Conservation (phyloP, 2,113 vertebrate species). For the Setophaga coronata region DNA sequence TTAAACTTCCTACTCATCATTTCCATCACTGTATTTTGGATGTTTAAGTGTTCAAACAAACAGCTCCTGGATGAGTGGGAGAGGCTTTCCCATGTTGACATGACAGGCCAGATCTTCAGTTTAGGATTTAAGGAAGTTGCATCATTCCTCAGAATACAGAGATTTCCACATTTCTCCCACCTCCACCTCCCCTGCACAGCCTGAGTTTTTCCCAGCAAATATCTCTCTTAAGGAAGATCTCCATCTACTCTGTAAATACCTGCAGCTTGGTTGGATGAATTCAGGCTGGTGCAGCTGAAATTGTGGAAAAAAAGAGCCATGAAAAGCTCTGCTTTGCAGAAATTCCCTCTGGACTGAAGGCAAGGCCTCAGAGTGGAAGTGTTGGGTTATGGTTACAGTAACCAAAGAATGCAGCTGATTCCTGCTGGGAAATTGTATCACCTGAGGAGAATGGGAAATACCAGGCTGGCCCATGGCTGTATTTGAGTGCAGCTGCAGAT, state of each 20-base stretch:
- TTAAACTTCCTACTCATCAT: not conserved
- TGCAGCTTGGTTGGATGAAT: not conserved
- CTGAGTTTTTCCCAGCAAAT: not conserved
- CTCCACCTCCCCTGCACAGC: rapidly evolving
- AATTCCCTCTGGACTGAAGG: not conserved
- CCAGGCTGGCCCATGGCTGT: not conserved
- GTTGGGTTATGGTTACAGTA: not conserved
- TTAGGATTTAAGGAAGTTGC: not conserved
- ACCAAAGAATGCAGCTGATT: not conserved
- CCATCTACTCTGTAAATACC: not conserved
- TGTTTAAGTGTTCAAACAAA: not conserved
- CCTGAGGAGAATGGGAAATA: not conserved
- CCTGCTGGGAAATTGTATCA: not conserved
- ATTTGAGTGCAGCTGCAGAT: not conserved
- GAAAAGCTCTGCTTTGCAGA: not conserved
- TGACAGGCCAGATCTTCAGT: not conserved
- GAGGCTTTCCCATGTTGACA: not conserved
- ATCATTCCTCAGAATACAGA: not conserved
- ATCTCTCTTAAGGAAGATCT: not conserved
- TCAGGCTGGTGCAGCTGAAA: not conserved
- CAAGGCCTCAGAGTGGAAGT: not conserved
- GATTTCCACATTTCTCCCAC: not conserved
- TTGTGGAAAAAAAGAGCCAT: rapidly evolving
- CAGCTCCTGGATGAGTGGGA: not conserved
- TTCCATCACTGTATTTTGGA: not conserved